Evolutionary conservation across 2,888 invertebrate species (phyloP).

Genomic region (Apodemia mormo): DNA sequence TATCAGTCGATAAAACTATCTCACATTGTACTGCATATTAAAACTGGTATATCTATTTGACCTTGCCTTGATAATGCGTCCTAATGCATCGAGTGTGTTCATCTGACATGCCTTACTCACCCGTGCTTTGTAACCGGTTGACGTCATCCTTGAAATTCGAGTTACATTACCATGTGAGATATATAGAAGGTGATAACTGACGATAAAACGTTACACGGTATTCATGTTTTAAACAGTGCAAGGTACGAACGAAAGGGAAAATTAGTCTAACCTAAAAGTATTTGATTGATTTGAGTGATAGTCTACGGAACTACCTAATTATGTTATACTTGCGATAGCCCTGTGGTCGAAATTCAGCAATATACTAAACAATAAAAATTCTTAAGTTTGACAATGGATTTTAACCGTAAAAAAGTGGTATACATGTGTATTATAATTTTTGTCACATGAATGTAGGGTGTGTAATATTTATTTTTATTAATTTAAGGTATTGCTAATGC

Average conservation of each 20-base stretch:
- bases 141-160: constrained; percentile 1
- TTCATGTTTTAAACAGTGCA: background rate
- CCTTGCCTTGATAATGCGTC: constrained; percentile 6
- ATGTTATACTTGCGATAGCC: no score
- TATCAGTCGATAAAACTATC: background rate
- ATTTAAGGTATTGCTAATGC: no score
- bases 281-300: no score
- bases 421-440: no score
- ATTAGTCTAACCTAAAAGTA: no score
- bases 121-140: background rate
- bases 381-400: no score
- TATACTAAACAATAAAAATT: no score
- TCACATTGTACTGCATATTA: background rate
- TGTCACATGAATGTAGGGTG: no score
- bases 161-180: background rate
- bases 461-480: no score
- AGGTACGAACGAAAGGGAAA: background rate
- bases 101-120: background rate
- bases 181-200: background rate
- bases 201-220: background rate
- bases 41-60: constrained; percentile 4
- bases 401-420: no score
- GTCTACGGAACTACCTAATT: no score
- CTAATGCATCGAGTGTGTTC: background rate
- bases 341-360: no score